A percentile compares a stretch with the other conserved stretches of the same genome.
Evolutionary conservation across 2,113 vertebrate genomes (phyloP).

Genomic region (Leptocoma aspasia): DNA sequence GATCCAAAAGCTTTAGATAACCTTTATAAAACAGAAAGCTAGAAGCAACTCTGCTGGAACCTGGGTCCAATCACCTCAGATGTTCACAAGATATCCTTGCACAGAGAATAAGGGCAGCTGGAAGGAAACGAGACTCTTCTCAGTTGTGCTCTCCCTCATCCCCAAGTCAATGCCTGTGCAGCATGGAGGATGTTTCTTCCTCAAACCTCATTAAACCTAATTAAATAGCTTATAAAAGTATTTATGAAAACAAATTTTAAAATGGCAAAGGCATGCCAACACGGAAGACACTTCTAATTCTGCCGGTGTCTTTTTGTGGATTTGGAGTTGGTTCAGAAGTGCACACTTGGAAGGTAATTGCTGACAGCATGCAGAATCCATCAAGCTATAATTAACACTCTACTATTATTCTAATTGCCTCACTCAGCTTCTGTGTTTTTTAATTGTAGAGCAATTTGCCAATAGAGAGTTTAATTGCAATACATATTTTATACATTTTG

Average conservation of each 20-base stretch:
- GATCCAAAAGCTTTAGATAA: not conserved
- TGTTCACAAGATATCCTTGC: not conserved
- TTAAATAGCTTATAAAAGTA: slow-evolving; percentile 71
- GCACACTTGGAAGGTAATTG: slow-evolving; percentile 73
- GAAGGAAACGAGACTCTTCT: not conserved
- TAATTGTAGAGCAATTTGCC: slow-evolving; percentile 79
- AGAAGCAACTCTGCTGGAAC: not conserved
- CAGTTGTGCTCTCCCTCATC: not conserved
- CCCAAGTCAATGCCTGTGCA: not conserved
- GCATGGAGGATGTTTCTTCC: slow-evolving; percentile 46
- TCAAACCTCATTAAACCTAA: slow-evolving; percentile 72
- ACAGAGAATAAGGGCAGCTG: not conserved
- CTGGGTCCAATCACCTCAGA: accelerated
- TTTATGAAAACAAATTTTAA: slow-evolving; percentile 66
- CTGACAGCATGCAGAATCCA: slow-evolving; percentile 73
- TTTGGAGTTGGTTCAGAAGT: slow-evolving; percentile 76
- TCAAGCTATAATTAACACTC: slow-evolving; percentile 78
- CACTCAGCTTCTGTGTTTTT: slow-evolving; percentile 75
- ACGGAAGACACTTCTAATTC: slow-evolving; percentile 66
- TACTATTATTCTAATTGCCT: slow-evolving; percentile 81
- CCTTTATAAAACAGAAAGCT: not conserved
- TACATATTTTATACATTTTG: slow-evolving; percentile 71
- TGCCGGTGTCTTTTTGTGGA: slow-evolving; percentile 70
- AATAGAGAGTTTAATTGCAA: slow-evolving; percentile 74
- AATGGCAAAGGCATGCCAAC: slow-evolving; percentile 50